phyloP scores from a whole-genome alignment of 2,797 vertebrate genomes.

The Oreonectes daqikongensis region DNA sequence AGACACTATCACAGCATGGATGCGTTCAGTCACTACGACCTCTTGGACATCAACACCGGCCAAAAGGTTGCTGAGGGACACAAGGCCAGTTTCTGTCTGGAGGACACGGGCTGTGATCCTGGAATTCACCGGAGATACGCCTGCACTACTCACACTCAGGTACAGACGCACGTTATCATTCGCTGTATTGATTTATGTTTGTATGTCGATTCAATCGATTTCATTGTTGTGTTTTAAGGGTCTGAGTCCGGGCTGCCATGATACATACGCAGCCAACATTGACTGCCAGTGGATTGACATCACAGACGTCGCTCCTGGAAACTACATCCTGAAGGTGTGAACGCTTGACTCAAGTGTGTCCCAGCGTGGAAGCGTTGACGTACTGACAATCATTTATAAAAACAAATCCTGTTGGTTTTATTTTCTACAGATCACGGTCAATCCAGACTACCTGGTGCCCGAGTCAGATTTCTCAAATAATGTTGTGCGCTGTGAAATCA shows the following conservation, averaged over 20 bases:
- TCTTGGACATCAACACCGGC: slow-evolving; percentile 75
- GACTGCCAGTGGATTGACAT: slow-evolving; percentile 91
- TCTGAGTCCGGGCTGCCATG: slow-evolving; percentile 85
- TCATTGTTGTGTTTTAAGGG: slow-evolving; percentile 71
- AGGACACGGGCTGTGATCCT: slow-evolving; percentile 81
- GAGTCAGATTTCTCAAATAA: slow-evolving; percentile 85
- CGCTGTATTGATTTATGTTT: background rate
- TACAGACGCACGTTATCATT: slow-evolving; percentile 49
- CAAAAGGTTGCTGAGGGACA: slow-evolving; percentile 84
- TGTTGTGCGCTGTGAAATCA: slow-evolving; percentile 79
- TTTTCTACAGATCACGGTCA: slow-evolving; percentile 77
- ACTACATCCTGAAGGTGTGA: slow-evolving; percentile 81
- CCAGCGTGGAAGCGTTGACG: background rate
- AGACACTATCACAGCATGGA: slow-evolving; percentile 91
- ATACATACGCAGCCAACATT: slow-evolving; percentile 85
- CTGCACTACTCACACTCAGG: slow-evolving; percentile 84
- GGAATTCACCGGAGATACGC: slow-evolving; percentile 81
- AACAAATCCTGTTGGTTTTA: background rate
- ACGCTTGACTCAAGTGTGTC: too few relatives aligned
- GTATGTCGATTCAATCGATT: slow-evolving; percentile 13
- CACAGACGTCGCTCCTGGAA: slow-evolving; percentile 83
- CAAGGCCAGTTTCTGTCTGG: slow-evolving; percentile 88
- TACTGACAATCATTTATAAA: background rate
- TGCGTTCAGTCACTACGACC: slow-evolving; percentile 86
- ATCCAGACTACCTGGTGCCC: slow-evolving; percentile 78